Evolutionary conservation across 2,888 invertebrate genomes (phyloP).

Genomic region (Zaprionus lineosus): DNA sequence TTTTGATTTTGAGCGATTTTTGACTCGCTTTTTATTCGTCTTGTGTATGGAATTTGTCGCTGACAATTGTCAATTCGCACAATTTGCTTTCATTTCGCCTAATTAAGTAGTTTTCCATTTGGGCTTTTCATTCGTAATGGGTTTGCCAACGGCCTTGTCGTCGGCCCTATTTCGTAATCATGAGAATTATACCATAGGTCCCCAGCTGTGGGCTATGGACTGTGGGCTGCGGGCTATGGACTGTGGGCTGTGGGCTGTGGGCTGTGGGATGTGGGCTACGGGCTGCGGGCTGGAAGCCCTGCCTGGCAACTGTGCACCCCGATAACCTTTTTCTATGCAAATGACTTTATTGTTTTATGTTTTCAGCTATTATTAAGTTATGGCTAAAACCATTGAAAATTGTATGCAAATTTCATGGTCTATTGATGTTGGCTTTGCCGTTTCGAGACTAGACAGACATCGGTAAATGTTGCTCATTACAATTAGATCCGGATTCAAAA

Average conservation of each 20-base stretch:
- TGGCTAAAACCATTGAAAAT: constrained; percentile 30
- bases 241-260: no score
- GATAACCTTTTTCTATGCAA: constrained; percentile 49
- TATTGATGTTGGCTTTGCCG: constrained; percentile 42
- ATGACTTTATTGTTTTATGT: constrained; percentile 61
- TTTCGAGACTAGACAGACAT: constrained; percentile 19
- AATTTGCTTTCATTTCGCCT: constrained; percentile 53
- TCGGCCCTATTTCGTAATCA: constrained; percentile 51
- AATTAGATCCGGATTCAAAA: constrained; percentile 38
- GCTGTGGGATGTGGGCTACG: no score
- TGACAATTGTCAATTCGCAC: constrained; percentile 51
- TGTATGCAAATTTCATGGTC: constrained; percentile 58
- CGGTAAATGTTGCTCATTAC: constrained; percentile 16
- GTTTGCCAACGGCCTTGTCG: constrained; percentile 43
- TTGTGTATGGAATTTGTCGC: constrained; percentile 55
- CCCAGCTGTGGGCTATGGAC: no score
- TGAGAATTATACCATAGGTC: constrained; percentile 39
- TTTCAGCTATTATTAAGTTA: constrained; percentile 35
- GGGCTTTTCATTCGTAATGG: constrained; percentile 14
- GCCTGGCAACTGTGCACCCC: constrained; percentile 42
- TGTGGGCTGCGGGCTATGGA: no score
- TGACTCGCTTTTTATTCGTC: constrained; percentile 44
- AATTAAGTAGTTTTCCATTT: constrained; percentile 71
- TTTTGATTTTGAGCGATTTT: constrained; percentile 71
- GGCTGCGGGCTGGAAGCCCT: background rate